Evolutionary conservation across 2,113 vertebrate genomes (phyloP), one percentile per base, ranked within the genome.

Genomic region (Actenoides lindsayi): DNA sequence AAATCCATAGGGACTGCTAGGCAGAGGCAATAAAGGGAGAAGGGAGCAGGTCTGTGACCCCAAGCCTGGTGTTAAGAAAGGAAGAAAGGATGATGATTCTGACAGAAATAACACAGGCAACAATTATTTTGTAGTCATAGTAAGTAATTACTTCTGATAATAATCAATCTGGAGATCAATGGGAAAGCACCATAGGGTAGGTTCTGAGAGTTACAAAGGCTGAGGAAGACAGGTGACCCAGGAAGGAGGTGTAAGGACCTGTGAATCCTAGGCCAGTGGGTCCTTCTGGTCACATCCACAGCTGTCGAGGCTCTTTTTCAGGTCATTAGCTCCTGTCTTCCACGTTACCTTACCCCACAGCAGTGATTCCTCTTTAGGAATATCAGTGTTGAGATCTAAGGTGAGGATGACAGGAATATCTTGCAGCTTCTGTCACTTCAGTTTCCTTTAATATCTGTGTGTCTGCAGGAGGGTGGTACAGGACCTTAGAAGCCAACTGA

Each of bases 161-260:
- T 51, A 74, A 31, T 10, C 39, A 8, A 11, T 50, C 18, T 33
- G 27, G 6, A 4, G 7, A 54, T 33, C 24, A 48, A 50, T 25
- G 37, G 28, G 24, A 67, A 74, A 44, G 25, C 53, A 28, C 50
- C 1, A 1, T 28, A 48, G 57, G 10, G 19, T 33, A 16, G 14
- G 10, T 60, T 75, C 51, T 1, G 5, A 62, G 56, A 79, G 35
- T 35, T 81, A 68, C 0, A 0, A 68, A 41, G 17, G 12, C 21
- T 76, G 46, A 5, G 5, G 46, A 87, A 89, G 20, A 33, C 30
- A 46, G 5, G 39, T 33, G 8, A 80, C 27, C 44, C 41, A 50
- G 44, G 21, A 51, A 69, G 19, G 46, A 48, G 21, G 5, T 54
- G 35, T 67, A 73, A 83, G 17, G 21, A 20, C 28, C 35, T 68